phyloP scores from a whole-genome alignment of 2,888 invertebrate genomes.

The Digitonthophagus gazella region DNA sequence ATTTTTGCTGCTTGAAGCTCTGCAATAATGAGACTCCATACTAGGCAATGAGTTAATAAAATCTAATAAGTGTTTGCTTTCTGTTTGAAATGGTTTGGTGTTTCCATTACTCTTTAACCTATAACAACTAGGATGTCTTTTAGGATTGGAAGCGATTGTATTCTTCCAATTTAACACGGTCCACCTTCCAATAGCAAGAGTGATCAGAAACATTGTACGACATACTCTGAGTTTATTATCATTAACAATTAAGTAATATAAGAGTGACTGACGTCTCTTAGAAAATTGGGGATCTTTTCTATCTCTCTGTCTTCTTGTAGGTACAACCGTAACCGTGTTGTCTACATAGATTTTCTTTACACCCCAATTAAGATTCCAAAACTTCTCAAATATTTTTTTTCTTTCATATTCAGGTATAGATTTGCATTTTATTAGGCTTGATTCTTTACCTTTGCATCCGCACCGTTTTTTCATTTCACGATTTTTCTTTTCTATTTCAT shows the following conservation, averaged over 20 bases:
- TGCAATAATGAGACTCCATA: constrained; percentile 31
- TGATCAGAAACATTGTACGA: constrained; percentile 21
- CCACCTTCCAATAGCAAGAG: constrained; percentile 18
- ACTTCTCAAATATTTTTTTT: no score
- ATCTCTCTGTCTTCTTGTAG: no score
- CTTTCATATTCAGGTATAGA: no score
- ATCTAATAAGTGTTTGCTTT: constrained; percentile 20
- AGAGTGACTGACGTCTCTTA: no score
- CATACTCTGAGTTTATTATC: no score
- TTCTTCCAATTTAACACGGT: constrained; percentile 22
- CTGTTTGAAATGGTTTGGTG: constrained; percentile 16
- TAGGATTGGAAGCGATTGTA: constrained; percentile 3
- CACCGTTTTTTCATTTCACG: no score
- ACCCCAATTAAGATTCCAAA: constrained; percentile 19
- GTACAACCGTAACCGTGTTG: no score
- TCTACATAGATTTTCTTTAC: constrained; percentile 18
- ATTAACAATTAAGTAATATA: no score
- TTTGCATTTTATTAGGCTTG: constrained; percentile 12
- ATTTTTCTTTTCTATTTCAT: no score
- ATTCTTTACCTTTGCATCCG: neutral
- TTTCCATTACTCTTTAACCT: constrained; percentile 7
- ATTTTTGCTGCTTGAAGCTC: constrained; percentile 25
- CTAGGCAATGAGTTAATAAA: constrained; percentile 22
- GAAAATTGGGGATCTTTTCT: no score
- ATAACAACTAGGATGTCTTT: constrained; percentile 16